Evolutionary conservation across 2,888 invertebrate species (phyloP), one percentile per base, ranked within the genome.

Genomic region (Cordilura impudica): DNA sequence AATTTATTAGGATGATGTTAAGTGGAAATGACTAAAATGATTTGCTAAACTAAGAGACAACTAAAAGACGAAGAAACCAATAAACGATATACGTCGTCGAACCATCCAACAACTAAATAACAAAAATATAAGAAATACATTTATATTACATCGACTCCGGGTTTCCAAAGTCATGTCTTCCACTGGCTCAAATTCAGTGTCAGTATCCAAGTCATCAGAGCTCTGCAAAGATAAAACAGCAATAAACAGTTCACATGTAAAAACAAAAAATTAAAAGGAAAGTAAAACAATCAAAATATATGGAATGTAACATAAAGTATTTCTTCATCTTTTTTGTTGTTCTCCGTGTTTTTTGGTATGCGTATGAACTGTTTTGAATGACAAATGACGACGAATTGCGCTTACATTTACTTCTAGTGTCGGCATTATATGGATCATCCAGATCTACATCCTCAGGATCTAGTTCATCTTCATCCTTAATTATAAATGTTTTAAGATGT

Each of bases 391-490:
- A 51, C 72, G 29, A 29, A 23, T 58, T 56, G 63, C 71, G 26
- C 94, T 94, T 92, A 95, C 95, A 97, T 93, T 96, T 97, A 91
- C 97, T 97, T 84, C 96, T 93, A 1, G 96, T 97, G 89, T 97
- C 97, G 85, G 95, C 90, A 0, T 96, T 95, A 90, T 96, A 96
- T 86, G 96, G 95, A 88, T 96, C 96, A 86, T 96, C 96, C 71
- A 96, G 91, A 85, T 96, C 95, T 56, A 96, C 95, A 85, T 96
- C 96, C 87, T 97, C 96, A 0, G 96, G 96, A 88, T 96, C 96
- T 79, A 96, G 90, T 84, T 96, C 97, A 88, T 96, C 96, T 86
- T 96, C 96, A 78, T 95, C 95, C 94, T 95, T 88, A 58, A 19
- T 47, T 58, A 29, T 58, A 29, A 58, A 58, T 29, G 12, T 14